These are phyloP conservation scores for Brachirus orientalis DNA, from an alignment of 2,113 vertebrate species.

Conservation along the genomic window DNA sequence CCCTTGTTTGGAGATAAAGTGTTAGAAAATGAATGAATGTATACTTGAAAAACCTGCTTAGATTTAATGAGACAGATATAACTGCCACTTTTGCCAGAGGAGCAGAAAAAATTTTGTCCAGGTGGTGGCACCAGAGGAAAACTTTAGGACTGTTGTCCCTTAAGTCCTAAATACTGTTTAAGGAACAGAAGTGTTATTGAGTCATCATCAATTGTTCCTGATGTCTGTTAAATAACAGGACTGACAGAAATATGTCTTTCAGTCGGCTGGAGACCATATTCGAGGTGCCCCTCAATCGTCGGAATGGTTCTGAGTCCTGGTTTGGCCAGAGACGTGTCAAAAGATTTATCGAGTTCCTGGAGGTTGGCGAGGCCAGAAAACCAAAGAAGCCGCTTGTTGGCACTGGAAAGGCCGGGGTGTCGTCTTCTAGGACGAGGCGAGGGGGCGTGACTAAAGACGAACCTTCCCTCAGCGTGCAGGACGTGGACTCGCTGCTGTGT, in stretches of 20 bases:
- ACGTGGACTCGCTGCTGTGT: constrained; percentile 84
- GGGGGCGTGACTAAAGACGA: constrained; percentile 65
- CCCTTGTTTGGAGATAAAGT: too few relatives aligned
- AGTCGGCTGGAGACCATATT: constrained; percentile 91
- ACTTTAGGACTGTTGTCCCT: background rate
- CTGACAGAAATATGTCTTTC: constrained; percentile 3
- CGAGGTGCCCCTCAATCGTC: constrained; percentile 85
- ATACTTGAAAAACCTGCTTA: too few relatives aligned
- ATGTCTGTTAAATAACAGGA: background rate
- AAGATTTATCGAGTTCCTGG: constrained; percentile 85
- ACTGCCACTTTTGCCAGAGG: too few relatives aligned
- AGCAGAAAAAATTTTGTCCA: background rate
- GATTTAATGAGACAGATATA: too few relatives aligned
- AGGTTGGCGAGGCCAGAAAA: constrained; percentile 82
- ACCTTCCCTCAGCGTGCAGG: constrained; percentile 64
- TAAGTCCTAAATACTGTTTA: background rate
- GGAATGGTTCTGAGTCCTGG: constrained; percentile 84
- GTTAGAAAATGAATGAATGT: too few relatives aligned
- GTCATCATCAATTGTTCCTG: background rate
- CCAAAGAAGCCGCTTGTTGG: constrained; percentile 78
- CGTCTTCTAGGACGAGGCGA: constrained; percentile 67
- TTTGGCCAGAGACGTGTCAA: constrained; percentile 86
- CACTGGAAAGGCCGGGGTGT: constrained; percentile 22
- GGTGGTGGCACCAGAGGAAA: constrained; percentile 25
- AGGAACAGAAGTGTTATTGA: background rate